phyloP scores from a whole-genome alignment of 2,797 vertebrate species.

The Astyanax mexicanus region DNA sequence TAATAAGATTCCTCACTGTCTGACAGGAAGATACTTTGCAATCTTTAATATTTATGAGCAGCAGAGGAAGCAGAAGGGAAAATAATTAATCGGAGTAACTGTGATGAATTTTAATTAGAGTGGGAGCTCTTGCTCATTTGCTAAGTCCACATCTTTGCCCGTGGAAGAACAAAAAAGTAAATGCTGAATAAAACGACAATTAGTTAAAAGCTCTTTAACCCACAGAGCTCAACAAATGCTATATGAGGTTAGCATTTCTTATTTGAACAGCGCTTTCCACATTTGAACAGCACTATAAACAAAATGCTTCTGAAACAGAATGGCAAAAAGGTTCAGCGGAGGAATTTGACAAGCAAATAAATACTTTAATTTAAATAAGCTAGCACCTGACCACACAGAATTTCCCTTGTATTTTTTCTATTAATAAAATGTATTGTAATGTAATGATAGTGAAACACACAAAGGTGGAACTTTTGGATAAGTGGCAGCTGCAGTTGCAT shows the following conservation, averaged over 20 bases:
- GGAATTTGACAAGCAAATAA: no score
- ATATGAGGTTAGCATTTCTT: not conserved
- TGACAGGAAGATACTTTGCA: conserved; percentile 54
- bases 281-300: not conserved
- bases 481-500: no score
- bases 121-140: conserved; percentile 44
- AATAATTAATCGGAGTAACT: conserved; percentile 63
- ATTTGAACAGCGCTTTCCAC: not conserved
- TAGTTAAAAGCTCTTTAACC: conserved; percentile 52
- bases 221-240: not conserved
- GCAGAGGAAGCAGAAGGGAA: conserved; percentile 58
- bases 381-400: no score
- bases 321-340: no score
- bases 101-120: conserved; percentile 65
- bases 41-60: conserved; percentile 66
- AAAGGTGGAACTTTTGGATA: no score
- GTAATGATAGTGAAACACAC: no score
- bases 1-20: conserved; percentile 50
- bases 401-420: no score
- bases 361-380: no score
- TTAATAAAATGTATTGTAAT: no score
- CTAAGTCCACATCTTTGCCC: conserved; percentile 36
- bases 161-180: conserved; percentile 51
- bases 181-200: conserved; percentile 58
- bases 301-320: not conserved